Base-by-base conservation (phyloP, 2,113 vertebrate species). In the Lutjanus erythropterus region DNA sequence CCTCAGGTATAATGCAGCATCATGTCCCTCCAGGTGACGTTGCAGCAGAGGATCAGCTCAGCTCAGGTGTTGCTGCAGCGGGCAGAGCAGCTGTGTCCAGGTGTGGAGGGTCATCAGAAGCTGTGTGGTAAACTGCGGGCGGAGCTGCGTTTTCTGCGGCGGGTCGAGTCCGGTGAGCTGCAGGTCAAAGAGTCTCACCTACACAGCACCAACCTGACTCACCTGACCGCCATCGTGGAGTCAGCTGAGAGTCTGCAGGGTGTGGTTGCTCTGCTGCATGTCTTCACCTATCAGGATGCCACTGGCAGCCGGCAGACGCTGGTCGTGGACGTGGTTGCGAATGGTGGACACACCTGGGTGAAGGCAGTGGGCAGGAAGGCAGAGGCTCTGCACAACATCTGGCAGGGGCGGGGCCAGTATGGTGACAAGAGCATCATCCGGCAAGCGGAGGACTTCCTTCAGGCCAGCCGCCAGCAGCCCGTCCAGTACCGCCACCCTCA, bases 361-460 rank as follows among this genome's bases (percentile, higher is more conserved):
- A 99, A 99, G 89, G 97, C 98, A 0, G 96, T 99, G 0, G 97
- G 98, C 19, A 94, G 97, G 3, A 99, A 99, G 87, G 97, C 98
- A 0, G 97, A 99, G 92, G 97, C 98, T 0, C 90, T 99, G 39
- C 98, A 99, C 90, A 99, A 97, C 85, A 98, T 99, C 89, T 99
- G 97, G 98, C 94, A 97, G 77, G 98, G 98, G 25, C 94, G 97
- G 44, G 97, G 97, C n/a, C 98, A 98, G 62, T 99, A 98, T 60
- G 97, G 98, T 0, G 97, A 98, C 92, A 97, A 97, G 84, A 98
- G 97, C 16, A 56, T 98, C 65, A 93, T 97, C 27, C 91, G 96
- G 16, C 98, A 99, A 89, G 98, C 97, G 0, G 95, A 97, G 83
- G 97, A 97, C 88, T 99, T 97, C 80, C 92, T 98, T 47, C 94